phyloP scores from a whole-genome alignment of 2,113 vertebrate genomes.

The Trinectes maculatus region DNA sequence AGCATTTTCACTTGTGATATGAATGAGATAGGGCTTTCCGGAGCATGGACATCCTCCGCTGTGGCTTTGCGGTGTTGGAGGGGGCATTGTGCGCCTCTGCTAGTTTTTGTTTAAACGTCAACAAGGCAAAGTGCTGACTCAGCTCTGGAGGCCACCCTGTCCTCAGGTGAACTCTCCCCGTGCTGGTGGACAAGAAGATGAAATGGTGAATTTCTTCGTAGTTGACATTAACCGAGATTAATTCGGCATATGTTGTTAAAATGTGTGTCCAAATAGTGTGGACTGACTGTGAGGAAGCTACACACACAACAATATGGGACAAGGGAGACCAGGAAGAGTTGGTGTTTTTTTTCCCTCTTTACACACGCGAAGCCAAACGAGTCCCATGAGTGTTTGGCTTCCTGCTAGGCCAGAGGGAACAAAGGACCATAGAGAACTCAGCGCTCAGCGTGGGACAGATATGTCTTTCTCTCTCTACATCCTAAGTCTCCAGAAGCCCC shows the following conservation, averaged over 20 bases:
- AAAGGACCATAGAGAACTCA: constrained; percentile 73
- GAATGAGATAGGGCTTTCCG: constrained; percentile 45
- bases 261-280: constrained; percentile 2
- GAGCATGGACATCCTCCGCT: constrained; percentile 58
- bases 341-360: constrained; percentile 47
- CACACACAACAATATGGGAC: constrained; percentile 36
- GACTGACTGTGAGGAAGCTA: constrained; percentile 11
- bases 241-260: constrained; percentile 11
- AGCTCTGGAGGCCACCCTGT: constrained; percentile 42
- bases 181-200: neutral
- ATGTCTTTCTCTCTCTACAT: constrained; percentile 62
- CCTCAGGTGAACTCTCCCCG: constrained; percentile 60
- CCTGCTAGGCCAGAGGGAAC: constrained; percentile 71
- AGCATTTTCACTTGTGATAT: constrained; percentile 44
- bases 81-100: constrained; percentile 17
- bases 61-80: constrained; percentile 18
- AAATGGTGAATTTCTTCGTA: neutral
- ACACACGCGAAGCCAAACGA: constrained; percentile 64
- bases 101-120: constrained; percentile 35
- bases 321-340: constrained; percentile 53
- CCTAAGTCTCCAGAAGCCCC: constrained; percentile 52
- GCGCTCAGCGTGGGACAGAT: constrained; percentile 69
- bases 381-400: constrained; percentile 73
- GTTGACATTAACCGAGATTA: neutral
- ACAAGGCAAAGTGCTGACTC: constrained; percentile 48